Base-by-base conservation (phyloP, 2,888 invertebrate species). In the Aspidiotus rigidus region DNA sequence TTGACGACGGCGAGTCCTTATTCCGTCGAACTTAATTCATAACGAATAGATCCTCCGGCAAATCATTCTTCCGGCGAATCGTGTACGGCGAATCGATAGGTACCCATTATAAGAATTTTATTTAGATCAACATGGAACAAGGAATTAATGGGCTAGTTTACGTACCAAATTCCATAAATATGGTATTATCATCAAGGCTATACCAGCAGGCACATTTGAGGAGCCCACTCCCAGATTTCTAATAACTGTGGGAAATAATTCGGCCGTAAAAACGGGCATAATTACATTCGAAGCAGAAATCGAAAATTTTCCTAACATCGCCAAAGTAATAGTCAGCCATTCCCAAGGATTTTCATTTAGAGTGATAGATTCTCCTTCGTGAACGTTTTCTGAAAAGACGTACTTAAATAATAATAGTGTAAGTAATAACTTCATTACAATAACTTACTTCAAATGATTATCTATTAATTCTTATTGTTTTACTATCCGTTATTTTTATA, bases 271-370 rank as follows among this genome's bases (percentile, higher is more conserved):
- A 41, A 87, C 85, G 0, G 90, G 90, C 80, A 89, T 81, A 74
- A 89, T 86, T 75, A 87, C 89, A 75, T 90, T 90, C 17, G 88
- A 86, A 0, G 87, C 84, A 55, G 88, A 87, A 66, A 90, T 87
- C 40, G 87, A 85, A 75, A 90, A 89, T 79, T 90, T 89, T 75
- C 89, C 89, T 71, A 87, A 81, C 87, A 90, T 88, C 59, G 88
- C 82, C 73, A 88, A 83, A n/a, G 84, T 82, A 56, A 88, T 86
- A 78, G 85, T 84, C 61, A 86, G 76, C 87, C 87, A 88, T 61
- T 71, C 70, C 69, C 69, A 69, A 7, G 40, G 28, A 28, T 28
- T 28, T 28, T 28, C 28, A 28, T 5, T 28, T 28, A 5, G 28
- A 5, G 28, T 28, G 5, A 28, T 28, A 5, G 28, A 8, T 28